A percentile compares a stretch with the other conserved stretches of the same genome.
phyloP scores from a whole-genome alignment of 1,140 invertebrate genomes.

The Sitobion miscanthi region DNA sequence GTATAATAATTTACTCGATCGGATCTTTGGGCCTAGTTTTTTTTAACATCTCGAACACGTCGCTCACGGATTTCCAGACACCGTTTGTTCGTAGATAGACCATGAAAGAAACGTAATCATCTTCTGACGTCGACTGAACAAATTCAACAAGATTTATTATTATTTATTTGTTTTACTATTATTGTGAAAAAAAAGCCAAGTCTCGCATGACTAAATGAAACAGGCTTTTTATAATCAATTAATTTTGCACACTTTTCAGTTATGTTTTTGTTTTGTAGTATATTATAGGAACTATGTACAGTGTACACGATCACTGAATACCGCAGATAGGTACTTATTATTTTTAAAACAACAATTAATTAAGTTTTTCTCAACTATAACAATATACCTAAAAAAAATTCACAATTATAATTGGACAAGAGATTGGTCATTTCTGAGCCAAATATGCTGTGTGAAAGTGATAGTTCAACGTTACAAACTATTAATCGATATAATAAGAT shows the following conservation, averaged over 20 bases:
- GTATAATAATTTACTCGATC: slow-evolving; percentile 9
- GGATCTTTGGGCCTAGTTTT: slow-evolving; percentile 13
- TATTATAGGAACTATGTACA: not conserved
- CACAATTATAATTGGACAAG: not conserved
- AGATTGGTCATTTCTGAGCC: not conserved
- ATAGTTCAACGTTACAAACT: not conserved
- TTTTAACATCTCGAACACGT: slow-evolving; percentile 5
- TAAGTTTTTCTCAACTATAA: too few relatives aligned
- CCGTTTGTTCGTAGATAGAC: not conserved
- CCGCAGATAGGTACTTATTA: not conserved
- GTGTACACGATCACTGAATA: not conserved
- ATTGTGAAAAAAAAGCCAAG: not conserved
- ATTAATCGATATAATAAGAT: not conserved
- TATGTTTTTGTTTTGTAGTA: not conserved
- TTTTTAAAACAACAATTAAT: not conserved
- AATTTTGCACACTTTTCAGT: not conserved
- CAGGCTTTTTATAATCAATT: not conserved
- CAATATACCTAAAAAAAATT: too few relatives aligned
- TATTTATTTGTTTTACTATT: not conserved
- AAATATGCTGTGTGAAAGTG: not conserved
- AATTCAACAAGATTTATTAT: not conserved
- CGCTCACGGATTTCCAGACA: not conserved
- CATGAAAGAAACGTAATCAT: slow-evolving; percentile 32
- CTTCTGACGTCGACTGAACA: not conserved
- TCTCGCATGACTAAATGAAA: not conserved